Conservation (phyloP, 2,113 vertebrate genomes). For the Istiophorus platypterus region DNA sequence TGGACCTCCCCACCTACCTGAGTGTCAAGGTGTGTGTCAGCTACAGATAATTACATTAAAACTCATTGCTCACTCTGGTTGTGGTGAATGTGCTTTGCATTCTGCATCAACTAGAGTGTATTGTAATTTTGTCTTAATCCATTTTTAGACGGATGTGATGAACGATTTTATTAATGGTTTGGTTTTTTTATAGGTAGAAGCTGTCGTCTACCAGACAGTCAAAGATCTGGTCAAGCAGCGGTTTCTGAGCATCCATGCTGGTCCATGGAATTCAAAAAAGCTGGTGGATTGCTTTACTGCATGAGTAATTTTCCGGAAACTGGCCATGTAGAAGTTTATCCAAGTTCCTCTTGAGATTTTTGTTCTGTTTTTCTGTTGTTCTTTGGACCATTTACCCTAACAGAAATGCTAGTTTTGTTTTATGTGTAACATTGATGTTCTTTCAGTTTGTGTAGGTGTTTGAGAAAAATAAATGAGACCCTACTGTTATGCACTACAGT, state of each 20-base stretch:
- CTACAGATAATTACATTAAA: background rate
- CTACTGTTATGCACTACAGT: conserved; percentile 26
- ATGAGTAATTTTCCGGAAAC: conserved; percentile 24
- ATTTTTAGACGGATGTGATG: background rate
- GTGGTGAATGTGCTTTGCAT: background rate
- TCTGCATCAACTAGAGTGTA: background rate
- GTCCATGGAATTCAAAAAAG: conserved; percentile 71
- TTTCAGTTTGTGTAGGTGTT: conserved; percentile 65
- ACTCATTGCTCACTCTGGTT: background rate
- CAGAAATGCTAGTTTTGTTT: conserved; percentile 34
- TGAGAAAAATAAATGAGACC: conserved; percentile 58
- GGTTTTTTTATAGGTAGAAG: conserved; percentile 55
- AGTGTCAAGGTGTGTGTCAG: conserved; percentile 76
- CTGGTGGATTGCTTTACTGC: conserved; percentile 70
- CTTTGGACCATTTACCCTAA: background rate
- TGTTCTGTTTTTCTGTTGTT: conserved; percentile 36
- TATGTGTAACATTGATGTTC: conserved; percentile 4
- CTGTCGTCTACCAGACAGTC: conserved; percentile 63
- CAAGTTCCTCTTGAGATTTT: conserved; percentile 29
- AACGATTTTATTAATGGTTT: background rate
- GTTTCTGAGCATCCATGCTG: conserved; percentile 50
- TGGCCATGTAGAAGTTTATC: background rate
- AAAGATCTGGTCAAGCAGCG: conserved; percentile 68
- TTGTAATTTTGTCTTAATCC: background rate
- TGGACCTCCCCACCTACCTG: conserved; percentile 76